Evolutionary conservation across 1,140 invertebrate genomes (phyloP).

Genomic region (Pogonognathellus flavescens): DNA sequence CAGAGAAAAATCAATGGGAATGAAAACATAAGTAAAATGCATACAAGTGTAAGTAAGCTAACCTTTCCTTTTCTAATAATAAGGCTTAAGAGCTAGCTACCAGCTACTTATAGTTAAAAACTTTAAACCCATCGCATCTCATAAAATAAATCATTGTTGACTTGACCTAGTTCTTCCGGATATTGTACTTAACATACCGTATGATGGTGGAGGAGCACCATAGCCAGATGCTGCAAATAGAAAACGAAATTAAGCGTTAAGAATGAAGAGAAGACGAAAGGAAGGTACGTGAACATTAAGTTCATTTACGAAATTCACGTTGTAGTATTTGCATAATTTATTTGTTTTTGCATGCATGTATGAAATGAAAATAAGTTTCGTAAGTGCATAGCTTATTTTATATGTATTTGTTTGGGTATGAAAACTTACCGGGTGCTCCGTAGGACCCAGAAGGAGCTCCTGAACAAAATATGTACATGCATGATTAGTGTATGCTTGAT

Average conservation of each 20-base stretch:
- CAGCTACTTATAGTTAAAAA: background rate
- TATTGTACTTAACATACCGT: conserved; percentile 35
- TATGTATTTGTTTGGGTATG: background rate
- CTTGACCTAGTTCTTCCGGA: conserved; percentile 36
- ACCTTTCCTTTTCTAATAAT: background rate
- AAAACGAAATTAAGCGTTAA: background rate
- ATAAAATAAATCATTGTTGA: conserved; percentile 38
- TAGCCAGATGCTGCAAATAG: conserved; percentile 44
- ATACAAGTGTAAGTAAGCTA: background rate
- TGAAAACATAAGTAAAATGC: background rate
- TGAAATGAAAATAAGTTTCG: conserved; percentile 33
- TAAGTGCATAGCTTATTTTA: background rate
- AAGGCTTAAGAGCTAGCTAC: background rate
- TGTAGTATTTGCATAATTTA: too few species aligned
- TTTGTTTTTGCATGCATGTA: too few species aligned
- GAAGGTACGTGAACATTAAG: background rate
- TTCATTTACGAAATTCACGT: too few species aligned
- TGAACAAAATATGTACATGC: conserved; percentile 23
- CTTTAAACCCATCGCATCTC: background rate
- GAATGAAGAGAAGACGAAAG: background rate
- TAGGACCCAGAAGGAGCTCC: conserved; percentile 20
- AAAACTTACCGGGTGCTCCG: conserved; percentile 9
- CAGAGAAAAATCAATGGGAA: conserved; percentile 36
- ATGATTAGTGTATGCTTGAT: background rate
- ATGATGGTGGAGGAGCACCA: conserved; percentile 52